These are phyloP conservation scores for Ophion slaviceki DNA, from an alignment of 2,888 invertebrate genomes.

Conservation along the genomic window DNA sequence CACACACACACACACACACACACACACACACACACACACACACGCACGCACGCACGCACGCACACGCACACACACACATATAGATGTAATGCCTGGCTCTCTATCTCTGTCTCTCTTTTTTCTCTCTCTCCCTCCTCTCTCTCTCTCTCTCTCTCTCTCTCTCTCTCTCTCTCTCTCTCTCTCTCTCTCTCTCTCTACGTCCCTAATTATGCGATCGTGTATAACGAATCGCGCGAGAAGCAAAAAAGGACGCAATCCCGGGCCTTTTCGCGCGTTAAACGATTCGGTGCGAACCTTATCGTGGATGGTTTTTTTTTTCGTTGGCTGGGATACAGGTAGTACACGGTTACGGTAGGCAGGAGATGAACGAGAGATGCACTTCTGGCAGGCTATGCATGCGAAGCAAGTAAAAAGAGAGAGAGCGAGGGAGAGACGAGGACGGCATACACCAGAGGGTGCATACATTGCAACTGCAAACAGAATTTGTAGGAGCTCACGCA, in stretches of 20 bases:
- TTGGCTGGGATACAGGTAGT: slow-evolving; percentile 9
- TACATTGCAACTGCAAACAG: slow-evolving; percentile 80
- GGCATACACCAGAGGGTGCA: slow-evolving; percentile 76
- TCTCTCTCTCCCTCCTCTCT: too few relatives aligned
- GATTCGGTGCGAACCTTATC: background rate
- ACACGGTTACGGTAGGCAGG: slow-evolving; percentile 38
- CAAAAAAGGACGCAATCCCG: slow-evolving; percentile 21
- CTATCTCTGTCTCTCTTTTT: too few relatives aligned
- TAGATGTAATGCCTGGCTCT: too few relatives aligned
- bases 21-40: too few relatives aligned
- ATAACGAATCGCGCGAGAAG: background rate
- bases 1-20: too few relatives aligned
- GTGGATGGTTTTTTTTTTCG: slow-evolving; percentile 6
- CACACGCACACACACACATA: too few relatives aligned
- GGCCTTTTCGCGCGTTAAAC: background rate
- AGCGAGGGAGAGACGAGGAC: slow-evolving; percentile 43
- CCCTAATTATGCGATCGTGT: slow-evolving; percentile 39
- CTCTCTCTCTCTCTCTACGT: slow-evolving; percentile 25
- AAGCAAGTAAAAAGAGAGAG: slow-evolving; percentile 48
- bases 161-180: background rate
- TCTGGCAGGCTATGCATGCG: slow-evolving; percentile 52
- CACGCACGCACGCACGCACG: too few relatives aligned
- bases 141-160: too few relatives aligned
- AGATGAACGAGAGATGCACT: slow-evolving; percentile 59
- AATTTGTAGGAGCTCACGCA: slow-evolving; percentile 59